phyloP scores from a whole-genome alignment of 2,888 invertebrate genomes.

The Saturnia pavonia region DNA sequence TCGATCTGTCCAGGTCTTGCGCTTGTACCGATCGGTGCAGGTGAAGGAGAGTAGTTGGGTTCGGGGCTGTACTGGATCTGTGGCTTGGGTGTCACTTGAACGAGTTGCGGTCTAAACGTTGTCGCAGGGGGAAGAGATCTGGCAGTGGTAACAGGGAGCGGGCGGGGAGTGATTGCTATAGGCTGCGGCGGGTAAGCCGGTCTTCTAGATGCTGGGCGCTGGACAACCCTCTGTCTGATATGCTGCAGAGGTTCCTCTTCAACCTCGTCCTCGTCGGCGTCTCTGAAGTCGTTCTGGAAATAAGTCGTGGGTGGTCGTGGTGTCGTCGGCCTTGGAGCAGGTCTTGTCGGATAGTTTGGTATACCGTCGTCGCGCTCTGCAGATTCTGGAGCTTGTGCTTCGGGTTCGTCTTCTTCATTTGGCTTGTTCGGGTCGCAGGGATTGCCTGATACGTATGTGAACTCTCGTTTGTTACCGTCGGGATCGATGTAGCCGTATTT shows the following conservation, averaged over 20 bases:
- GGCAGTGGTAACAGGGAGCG: conserved; percentile 72
- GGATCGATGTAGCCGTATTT: conserved; percentile 94
- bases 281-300: conserved; percentile 87
- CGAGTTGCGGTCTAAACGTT: conserved; percentile 84
- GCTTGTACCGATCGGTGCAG: conserved; percentile 55
- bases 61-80: conserved; percentile 74
- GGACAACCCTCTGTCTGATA: conserved; percentile 73
- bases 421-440: conserved; percentile 93
- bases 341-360: conserved; percentile 81
- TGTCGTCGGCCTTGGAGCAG: conserved; percentile 71
- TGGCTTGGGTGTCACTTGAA: conserved; percentile 82
- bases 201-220: conserved; percentile 69
- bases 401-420: conserved; percentile 84
- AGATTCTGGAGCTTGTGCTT: conserved; percentile 78
- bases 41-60: conserved; percentile 67
- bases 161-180: conserved; percentile 83
- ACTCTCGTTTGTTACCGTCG: conserved; percentile 92
- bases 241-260: conserved; percentile 79
- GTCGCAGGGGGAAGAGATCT: conserved; percentile 84
- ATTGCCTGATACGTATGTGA: conserved; percentile 93
- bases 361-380: conserved; percentile 84
- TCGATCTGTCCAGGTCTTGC: conserved; percentile 74
- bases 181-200: conserved; percentile 75
- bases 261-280: conserved; percentile 83
- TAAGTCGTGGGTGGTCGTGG: conserved; percentile 84